phyloP scores from a whole-genome alignment of 1,140 invertebrate genomes.

The Musca vetustissima region DNA sequence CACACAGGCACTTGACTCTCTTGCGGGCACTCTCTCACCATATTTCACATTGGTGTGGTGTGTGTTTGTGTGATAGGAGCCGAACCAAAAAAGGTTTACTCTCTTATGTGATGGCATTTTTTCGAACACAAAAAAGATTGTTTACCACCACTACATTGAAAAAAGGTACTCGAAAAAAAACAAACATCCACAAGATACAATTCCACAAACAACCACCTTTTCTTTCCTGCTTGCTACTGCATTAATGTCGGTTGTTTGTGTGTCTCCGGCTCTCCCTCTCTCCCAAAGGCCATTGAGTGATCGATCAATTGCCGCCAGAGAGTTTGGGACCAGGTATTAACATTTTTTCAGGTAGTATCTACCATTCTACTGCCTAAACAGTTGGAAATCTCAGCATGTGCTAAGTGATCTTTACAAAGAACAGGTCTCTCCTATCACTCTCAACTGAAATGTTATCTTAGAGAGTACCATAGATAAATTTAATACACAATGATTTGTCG shows the following conservation, averaged over 20 bases:
- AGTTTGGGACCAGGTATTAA: slow-evolving; percentile 14
- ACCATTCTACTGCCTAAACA: no score
- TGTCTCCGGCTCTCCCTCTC: no score
- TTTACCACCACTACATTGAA: neutral
- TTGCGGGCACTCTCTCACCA: neutral
- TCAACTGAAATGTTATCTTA: neutral
- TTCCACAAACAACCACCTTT: neutral
- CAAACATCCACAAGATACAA: neutral
- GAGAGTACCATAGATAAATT: no score
- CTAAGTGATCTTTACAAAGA: neutral
- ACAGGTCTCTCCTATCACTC: slow-evolving; percentile 10
- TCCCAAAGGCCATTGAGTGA: no score
- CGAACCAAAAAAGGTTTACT: neutral
- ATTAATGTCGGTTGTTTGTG: no score
- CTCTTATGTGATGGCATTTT: neutral
- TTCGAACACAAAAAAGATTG: neutral
- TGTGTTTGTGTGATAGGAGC: neutral
- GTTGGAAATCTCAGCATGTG: no score
- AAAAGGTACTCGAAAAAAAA: neutral
- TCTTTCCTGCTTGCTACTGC: no score
- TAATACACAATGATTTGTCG: no score
- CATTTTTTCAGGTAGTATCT: slow-evolving; percentile 9
- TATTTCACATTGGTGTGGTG: neutral
- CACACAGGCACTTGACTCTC: neutral
- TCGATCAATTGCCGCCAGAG: neutral